These are phyloP conservation scores for Caenorhabditis sp. DNA, from an alignment of 2,888 invertebrate genomes.

Conservation along the genomic window DNA sequence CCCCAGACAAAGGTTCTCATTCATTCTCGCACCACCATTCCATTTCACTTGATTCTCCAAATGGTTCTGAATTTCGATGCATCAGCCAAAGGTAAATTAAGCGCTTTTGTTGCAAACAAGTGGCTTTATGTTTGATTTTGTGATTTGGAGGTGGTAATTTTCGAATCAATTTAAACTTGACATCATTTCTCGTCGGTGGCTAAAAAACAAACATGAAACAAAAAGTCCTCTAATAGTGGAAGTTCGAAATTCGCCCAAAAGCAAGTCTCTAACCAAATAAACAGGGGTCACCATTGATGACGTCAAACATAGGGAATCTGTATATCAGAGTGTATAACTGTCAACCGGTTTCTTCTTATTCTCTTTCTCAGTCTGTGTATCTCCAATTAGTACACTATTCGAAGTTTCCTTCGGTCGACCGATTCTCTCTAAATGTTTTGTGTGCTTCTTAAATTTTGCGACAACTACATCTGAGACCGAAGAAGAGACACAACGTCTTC, in stretches of 20 bases:
- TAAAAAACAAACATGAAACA: slow-evolving; percentile 26
- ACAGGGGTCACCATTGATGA: slow-evolving; percentile 51
- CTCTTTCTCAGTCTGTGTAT: slow-evolving; percentile 35
- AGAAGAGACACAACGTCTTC: slow-evolving; percentile 17
- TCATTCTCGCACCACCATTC: not conserved
- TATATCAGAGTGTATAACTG: slow-evolving; percentile 57
- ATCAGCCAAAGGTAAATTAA: not conserved
- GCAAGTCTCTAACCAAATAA: slow-evolving; percentile 49
- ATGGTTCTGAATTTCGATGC: not conserved
- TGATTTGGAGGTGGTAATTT: not conserved
- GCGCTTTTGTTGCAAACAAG: slow-evolving; percentile 1
- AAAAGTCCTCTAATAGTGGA: slow-evolving; percentile 13
- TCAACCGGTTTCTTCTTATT: slow-evolving; percentile 56
- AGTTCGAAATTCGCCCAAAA: slow-evolving; percentile 62
- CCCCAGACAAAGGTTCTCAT: not conserved
- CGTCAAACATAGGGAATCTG: slow-evolving; percentile 32
- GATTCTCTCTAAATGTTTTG: slow-evolving; percentile 62
- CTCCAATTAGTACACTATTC: slow-evolving; percentile 42
- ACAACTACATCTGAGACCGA: slow-evolving; percentile 26
- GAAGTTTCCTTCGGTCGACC: slow-evolving; percentile 45
- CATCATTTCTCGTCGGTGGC: slow-evolving; percentile 11
- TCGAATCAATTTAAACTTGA: slow-evolving; percentile 9
- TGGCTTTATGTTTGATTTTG: not conserved
- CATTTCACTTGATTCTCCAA: not conserved
- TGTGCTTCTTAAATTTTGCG: slow-evolving; percentile 58